These are phyloP conservation scores for Chromoteleia sp. DNA, from an alignment of 2,888 invertebrate genomes.

Conservation along the genomic window DNA sequence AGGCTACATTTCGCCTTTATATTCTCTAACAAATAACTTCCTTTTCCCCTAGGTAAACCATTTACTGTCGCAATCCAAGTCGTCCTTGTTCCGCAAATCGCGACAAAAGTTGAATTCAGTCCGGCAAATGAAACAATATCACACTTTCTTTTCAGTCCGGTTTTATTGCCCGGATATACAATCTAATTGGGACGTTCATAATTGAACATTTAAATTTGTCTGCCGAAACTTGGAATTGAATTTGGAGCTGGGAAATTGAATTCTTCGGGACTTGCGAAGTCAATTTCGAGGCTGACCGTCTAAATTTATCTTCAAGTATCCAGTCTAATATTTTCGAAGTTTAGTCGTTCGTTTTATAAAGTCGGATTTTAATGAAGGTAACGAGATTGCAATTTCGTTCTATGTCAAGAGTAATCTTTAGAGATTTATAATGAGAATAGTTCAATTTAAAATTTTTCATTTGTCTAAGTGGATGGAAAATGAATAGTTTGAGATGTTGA, in stretches of 20 bases:
- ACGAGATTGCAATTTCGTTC: background rate
- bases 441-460: conserved; percentile 5
- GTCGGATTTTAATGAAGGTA: conserved; percentile 2
- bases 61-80: conserved; percentile 32
- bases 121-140: conserved; percentile 50
- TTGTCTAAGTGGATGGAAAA: too few relatives aligned
- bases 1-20: conserved; percentile 37
- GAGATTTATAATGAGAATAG: background rate
- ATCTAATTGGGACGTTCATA: conserved; percentile 56
- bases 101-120: conserved; percentile 35
- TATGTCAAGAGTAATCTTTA: background rate
- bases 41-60: conserved; percentile 44
- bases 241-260: conserved; percentile 42
- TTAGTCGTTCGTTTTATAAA: conserved; percentile 19
- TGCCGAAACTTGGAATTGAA: conserved; percentile 49
- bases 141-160: conserved; percentile 31
- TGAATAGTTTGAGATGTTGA: too few relatives aligned
- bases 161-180: conserved; percentile 50
- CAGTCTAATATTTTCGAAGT: conserved; percentile 43
- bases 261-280: conserved; percentile 56
- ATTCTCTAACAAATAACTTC: conserved; percentile 48
- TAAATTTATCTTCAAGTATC: conserved; percentile 41
- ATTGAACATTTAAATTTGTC: conserved; percentile 60
- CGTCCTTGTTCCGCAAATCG: conserved; percentile 34
- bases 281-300: conserved; percentile 52